Evolutionary conservation across 2,113 vertebrate species (phyloP), one percentile per base, ranked within the genome.

Genomic region (Clarias gariepinus): DNA sequence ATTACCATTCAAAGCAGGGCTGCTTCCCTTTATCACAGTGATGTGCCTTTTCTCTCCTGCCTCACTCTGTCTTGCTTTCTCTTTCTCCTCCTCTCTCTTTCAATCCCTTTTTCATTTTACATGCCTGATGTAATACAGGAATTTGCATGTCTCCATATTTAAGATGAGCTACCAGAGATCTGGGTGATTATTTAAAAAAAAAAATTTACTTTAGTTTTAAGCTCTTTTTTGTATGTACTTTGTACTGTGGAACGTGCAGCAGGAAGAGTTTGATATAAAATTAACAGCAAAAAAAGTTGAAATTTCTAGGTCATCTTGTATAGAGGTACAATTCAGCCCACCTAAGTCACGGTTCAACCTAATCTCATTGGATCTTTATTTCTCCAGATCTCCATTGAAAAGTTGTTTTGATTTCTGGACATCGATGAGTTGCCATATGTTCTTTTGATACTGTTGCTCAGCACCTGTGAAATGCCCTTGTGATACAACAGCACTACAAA

Each of bases 1-100:
- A 91, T 90, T 86, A 89, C 90, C 87, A 90, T 90, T 89, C 87
- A 89, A 89, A 88, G 87, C 77, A 85, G 79, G 87, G 83, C 64
- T 89, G 85, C 88, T 86, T 88, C 87, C 84, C 69, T 91, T 91
- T 84, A 89, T 91, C 89, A 87, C 80, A 47, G 28, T 28, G 74
- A 81, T 74, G 79, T 41, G 41, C 66, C 55, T 33, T 74, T 78
- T 60, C 85, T 84, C 74, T 53, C 73, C 10, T 60, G 57, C 61
- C 53, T 58, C 61, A 52, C 76, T 73, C 74, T 55, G 47, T 47
- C 64, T 85, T 81, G 19, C 69, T 84, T 63, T 76, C 85, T 78
- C 58, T 73, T 71, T 30, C 58, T 86, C 63, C 28, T 77, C 81
- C 76, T 68, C 30, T 30, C 41, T 57, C 60, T 76, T 80, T 82